Conservation (phyloP, 2,888 invertebrate genomes). For the Hemicrepidius hirtus region DNA sequence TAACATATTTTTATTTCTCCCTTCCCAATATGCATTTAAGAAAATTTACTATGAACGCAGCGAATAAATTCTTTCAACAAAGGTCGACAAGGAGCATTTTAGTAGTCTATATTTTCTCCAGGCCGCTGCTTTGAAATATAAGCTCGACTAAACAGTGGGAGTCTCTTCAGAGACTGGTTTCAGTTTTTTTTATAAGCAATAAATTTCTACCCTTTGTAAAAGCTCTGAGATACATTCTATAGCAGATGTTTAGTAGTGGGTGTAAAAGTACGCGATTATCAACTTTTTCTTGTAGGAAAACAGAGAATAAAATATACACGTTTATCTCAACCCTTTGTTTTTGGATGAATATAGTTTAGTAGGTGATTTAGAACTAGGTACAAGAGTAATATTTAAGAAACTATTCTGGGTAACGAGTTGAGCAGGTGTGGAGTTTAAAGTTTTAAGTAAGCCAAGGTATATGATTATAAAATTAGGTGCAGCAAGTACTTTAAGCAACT, state of each 20-base stretch:
- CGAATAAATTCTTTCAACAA: slow-evolving; percentile 42
- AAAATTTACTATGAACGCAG: slow-evolving; percentile 41
- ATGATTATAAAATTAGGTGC: no score
- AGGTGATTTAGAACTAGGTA: background rate
- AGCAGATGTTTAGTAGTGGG: slow-evolving; percentile 35
- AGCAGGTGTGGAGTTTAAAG: background rate
- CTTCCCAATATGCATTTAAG: slow-evolving; percentile 44
- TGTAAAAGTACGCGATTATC: slow-evolving; percentile 30
- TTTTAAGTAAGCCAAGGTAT: no score
- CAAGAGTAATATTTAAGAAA: background rate
- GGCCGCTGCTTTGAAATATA: slow-evolving; percentile 39
- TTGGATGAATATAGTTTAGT: slow-evolving; percentile 12
- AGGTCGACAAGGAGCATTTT: slow-evolving; percentile 46
- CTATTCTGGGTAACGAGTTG: background rate
- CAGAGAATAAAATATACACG: slow-evolving; percentile 7
- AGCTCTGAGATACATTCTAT: slow-evolving; percentile 39
- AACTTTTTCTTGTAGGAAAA: slow-evolving; percentile 5
- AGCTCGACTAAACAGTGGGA: slow-evolving; percentile 39
- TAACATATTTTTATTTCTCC: slow-evolving; percentile 37
- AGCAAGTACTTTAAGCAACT: no score
- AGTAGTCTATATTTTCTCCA: slow-evolving; percentile 43
- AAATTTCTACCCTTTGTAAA: slow-evolving; percentile 45
- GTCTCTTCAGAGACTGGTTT: slow-evolving; percentile 45
- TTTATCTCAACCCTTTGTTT: background rate
- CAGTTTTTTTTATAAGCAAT: slow-evolving; percentile 46